Evolutionary conservation across 2,113 vertebrate genomes (phyloP).

Genomic region (Chaetops frenatus): DNA sequence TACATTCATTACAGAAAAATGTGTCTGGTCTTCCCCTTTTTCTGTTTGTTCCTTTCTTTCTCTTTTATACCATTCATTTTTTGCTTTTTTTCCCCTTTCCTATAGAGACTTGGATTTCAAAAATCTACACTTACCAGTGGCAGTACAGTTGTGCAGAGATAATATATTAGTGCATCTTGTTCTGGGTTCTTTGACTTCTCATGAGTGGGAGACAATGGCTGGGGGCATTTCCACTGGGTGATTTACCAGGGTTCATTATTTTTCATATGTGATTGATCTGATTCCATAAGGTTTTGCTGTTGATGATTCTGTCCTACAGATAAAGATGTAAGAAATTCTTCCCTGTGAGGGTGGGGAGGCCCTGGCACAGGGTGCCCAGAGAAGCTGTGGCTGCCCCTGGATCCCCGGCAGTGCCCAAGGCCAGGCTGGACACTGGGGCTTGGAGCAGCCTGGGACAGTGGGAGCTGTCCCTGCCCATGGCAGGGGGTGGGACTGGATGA

Average conservation of each 20-base stretch:
- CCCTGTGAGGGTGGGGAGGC: fast-evolving
- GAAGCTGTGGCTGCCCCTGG: not conserved
- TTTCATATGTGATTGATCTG: not conserved
- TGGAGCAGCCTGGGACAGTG: fast-evolving
- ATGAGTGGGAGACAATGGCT: fast-evolving
- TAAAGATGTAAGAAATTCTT: not conserved
- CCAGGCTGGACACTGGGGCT: fast-evolving
- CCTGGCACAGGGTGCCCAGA: not conserved
- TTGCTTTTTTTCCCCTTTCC: not conserved
- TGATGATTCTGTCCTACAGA: not conserved
- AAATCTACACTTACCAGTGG: not conserved
- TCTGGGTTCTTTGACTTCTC: not conserved
- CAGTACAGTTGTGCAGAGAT: not conserved
- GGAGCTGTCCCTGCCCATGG: not conserved
- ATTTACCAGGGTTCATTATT: not conserved
- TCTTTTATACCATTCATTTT: not conserved
- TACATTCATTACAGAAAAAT: not conserved
- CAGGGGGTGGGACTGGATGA: not conserved
- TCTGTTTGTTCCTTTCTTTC: not conserved
- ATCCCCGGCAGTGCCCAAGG: not conserved
- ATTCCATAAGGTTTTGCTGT: not conserved
- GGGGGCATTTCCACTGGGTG: not conserved
- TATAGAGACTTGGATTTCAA: not conserved
- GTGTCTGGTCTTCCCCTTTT: not conserved
- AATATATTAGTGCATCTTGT: not conserved